Percentiles rank a stretch among this genome's conserved stretches.
phyloP scores from a whole-genome alignment of 2,888 invertebrate genomes.

The Cheiracanthium punctorium region DNA sequence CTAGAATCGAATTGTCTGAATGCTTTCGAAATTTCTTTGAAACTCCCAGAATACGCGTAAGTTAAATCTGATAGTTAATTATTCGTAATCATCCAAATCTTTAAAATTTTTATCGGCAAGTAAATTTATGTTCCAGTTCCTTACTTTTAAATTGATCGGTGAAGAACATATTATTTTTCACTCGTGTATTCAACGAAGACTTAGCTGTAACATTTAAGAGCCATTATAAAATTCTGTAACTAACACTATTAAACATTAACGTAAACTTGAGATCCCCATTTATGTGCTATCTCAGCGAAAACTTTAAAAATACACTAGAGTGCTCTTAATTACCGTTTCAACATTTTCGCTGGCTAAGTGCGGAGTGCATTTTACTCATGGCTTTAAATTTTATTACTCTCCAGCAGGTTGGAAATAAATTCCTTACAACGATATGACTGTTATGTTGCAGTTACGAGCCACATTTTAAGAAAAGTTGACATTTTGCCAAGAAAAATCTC shows the following conservation, averaged over 20 bases:
- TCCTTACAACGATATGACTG: neutral
- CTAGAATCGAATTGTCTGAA: no score
- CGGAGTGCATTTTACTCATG: neutral
- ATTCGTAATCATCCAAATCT: no score
- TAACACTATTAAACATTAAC: neutral
- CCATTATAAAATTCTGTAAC: neutral
- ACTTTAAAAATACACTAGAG: neutral
- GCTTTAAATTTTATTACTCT: neutral
- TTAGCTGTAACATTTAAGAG: no score
- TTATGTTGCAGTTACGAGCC: neutral
- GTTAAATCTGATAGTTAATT: no score
- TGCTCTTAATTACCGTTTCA: neutral
- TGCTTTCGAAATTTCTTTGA: no score
- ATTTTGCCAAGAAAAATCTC: neutral
- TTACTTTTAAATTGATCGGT: no score
- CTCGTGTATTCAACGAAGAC: no score
- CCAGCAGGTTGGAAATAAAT: neutral
- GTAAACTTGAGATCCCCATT: neutral
- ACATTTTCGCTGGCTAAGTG: neutral
- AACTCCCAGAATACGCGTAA: no score
- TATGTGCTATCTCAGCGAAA: neutral
- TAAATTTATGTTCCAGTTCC: no score
- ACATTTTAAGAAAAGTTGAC: neutral
- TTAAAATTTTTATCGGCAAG: no score
- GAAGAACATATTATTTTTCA: no score